Base-by-base conservation (phyloP, 2,888 invertebrate genomes). In the Eupithecia subfuscata region DNA sequence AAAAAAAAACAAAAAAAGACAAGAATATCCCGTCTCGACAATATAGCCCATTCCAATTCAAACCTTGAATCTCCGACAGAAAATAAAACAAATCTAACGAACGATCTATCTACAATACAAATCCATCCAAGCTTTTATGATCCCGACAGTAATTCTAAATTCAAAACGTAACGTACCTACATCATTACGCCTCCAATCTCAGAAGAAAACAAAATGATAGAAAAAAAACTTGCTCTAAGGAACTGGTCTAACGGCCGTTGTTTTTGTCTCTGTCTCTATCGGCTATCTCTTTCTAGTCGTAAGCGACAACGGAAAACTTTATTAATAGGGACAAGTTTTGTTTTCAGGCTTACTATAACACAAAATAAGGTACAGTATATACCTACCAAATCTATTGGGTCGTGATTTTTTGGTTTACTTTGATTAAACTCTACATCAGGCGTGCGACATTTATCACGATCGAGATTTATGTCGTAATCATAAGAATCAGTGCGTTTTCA, bases 241-340 rank as follows among this genome's bases (percentile, higher is more conserved):
- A 79, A 80, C 80, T 68, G 79, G 80, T 78, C 75, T 79, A 80
- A 80, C 80, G 80, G 79, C 80, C 80, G 77, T 79, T 78, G 63
- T 73, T 70, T 75, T 70, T 77, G 74, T 79, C 76, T 74, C 78
- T 73, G 40, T 76, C 75, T 71, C 56, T 69, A 45, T 68, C 67
- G 22, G 4, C n/a, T 60, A 30, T 75, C 80, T 77, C 74, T 77
- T 69, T 77, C 74, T 11, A 40, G 8, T 40, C 40, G 14, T 74
- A 45, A 65, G n/a, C 30, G 73, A 68, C 16, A 30, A 65, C 16
- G 77, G 77, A 77, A 75, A 77, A 65, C 14, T 73, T 11, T 71
- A 68, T 37, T 37, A 37, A 7, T 68, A 68, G 45, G 11, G 25
- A 1, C 22, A 60, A 14, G 25, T 14, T 25, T 60, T 60, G 11